A percentile compares a stretch with the other conserved stretches of the same genome.
phyloP scores from a whole-genome alignment of 2,888 invertebrate species.

The Eudasyphora cyanicolor region DNA sequence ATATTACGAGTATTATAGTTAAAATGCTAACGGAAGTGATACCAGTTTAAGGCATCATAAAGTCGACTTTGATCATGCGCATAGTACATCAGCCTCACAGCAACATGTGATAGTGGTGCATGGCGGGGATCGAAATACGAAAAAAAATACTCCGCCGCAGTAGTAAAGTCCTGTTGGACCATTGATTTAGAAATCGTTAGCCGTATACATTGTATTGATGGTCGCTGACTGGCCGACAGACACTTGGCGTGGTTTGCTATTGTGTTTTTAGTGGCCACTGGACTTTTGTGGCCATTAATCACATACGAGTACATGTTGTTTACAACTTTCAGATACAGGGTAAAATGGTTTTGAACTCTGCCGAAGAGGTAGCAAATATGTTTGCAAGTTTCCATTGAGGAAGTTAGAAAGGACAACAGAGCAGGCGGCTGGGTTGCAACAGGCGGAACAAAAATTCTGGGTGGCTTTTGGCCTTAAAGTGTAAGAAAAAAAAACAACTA shows the following conservation, averaged over 20 bases:
- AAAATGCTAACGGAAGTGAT: too few relatives aligned
- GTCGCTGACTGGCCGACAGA: not conserved
- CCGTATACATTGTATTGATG: not conserved
- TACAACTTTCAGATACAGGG: constrained; percentile 32
- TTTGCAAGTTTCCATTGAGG: not conserved
- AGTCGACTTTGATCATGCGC: not conserved
- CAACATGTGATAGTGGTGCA: too few relatives aligned
- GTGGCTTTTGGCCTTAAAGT: not conserved
- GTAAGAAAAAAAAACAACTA: too few relatives aligned
- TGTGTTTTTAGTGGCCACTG: too few relatives aligned
- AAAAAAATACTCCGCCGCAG: too few relatives aligned
- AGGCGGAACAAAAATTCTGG: not conserved
- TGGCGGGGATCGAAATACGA: too few relatives aligned
- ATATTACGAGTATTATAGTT: too few relatives aligned
- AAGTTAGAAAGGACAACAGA: not conserved
- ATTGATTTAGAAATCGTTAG: not conserved
- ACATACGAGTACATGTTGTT: constrained; percentile 24
- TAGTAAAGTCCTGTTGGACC: too few relatives aligned
- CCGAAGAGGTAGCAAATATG: constrained; percentile 1
- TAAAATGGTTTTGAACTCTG: constrained; percentile 35
- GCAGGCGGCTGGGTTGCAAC: not conserved
- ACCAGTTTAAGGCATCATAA: not conserved
- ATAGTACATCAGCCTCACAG: too few relatives aligned
- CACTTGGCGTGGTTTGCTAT: not conserved
- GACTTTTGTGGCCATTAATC: constrained; percentile 53